phyloP scores from a whole-genome alignment of 2,113 vertebrate species.

The Canis aureus region DNA sequence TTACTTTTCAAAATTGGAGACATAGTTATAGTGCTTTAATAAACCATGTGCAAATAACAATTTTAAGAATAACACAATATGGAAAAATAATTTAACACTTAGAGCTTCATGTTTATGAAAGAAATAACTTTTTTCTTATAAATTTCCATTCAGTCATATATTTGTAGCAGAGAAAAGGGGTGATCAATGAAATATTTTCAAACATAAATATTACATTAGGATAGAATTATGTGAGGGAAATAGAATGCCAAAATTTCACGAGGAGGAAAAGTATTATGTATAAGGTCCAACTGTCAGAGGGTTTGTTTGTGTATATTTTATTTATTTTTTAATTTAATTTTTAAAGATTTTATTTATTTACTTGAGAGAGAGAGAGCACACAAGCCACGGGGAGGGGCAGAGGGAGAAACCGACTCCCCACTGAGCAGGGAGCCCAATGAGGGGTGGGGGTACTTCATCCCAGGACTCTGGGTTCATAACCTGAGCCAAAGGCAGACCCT shows the following conservation, averaged over 20 bases:
- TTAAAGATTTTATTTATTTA: too few species aligned
- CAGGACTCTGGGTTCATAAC: too few species aligned
- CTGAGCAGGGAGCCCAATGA: too few species aligned
- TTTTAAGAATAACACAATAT: background rate
- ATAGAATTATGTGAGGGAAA: background rate
- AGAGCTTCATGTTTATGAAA: conserved; percentile 12
- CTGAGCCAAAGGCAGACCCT: too few species aligned
- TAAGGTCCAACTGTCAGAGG: background rate
- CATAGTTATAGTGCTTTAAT: conserved; percentile 29
- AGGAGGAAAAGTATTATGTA: background rate
- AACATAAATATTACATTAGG: conserved; percentile 1
- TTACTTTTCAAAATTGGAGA: conserved; percentile 42
- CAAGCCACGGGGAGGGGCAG: too few species aligned
- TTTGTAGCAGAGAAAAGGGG: conserved; percentile 2
- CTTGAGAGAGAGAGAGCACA: too few species aligned
- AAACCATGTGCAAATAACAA: background rate
- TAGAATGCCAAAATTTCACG: conserved; percentile 2
- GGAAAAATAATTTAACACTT: conserved; percentile 38
- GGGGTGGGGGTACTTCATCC: too few species aligned
- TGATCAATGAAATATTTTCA: conserved; percentile 35
- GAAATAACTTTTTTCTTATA: background rate
- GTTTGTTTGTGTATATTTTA: background rate
- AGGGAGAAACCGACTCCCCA: too few species aligned
- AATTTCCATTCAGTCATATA: conserved; percentile 31
- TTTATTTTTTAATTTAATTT: too few species aligned